Evolutionary conservation across 2,888 invertebrate species (phyloP).

Genomic region (Rutpela maculata): DNA sequence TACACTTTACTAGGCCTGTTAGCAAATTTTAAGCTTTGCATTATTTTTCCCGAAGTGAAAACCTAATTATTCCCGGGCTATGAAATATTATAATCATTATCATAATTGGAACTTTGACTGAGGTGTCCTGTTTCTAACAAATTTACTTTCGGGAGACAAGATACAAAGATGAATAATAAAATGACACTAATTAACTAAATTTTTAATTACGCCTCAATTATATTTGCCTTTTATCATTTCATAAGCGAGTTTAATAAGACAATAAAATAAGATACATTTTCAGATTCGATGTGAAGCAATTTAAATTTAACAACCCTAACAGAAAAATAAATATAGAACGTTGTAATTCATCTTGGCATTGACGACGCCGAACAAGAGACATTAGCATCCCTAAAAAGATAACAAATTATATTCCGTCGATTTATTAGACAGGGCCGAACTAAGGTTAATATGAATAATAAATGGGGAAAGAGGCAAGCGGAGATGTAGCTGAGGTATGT

Average conservation of each 20-base stretch:
- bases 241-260: background rate
- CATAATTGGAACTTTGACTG: constrained; percentile 2
- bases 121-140: background rate
- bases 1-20: too few relatives aligned
- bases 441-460: background rate
- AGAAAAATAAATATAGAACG: background rate
- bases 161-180: background rate
- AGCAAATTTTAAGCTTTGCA: too few relatives aligned
- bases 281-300: background rate
- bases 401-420: background rate
- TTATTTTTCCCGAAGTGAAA: too few relatives aligned
- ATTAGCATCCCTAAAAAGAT: background rate
- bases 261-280: background rate
- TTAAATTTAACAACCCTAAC: background rate
- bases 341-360: background rate
- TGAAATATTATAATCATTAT: background rate
- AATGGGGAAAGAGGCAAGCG: too few relatives aligned
- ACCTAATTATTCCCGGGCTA: too few relatives aligned
- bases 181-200: background rate
- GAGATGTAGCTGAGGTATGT: too few relatives aligned
- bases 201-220: background rate
- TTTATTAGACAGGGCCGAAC: background rate
- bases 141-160: background rate
- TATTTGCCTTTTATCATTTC: background rate
- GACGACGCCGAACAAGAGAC: background rate